Conservation (phyloP, 2,888 invertebrate genomes). For the Rhagonycha fulva region DNA sequence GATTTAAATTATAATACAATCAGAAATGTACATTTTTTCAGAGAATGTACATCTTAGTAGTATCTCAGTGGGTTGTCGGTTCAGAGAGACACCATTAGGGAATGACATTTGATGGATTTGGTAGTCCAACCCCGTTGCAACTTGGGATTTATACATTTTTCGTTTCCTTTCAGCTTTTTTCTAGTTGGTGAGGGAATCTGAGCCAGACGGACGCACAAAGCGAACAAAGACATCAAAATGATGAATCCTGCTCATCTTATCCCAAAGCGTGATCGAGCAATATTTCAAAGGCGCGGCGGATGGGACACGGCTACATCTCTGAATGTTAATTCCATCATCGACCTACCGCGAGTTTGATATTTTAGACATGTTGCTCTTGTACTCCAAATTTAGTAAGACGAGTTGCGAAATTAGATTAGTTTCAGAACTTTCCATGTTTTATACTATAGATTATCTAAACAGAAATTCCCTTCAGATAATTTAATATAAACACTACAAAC, state of each 20-base stretch:
- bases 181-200: constrained; percentile 40
- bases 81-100: constrained; percentile 51
- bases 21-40: constrained; percentile 10
- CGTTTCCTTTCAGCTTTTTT: constrained; percentile 50
- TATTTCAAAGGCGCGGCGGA: constrained; percentile 54
- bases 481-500: constrained; percentile 5
- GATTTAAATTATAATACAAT: constrained; percentile 19
- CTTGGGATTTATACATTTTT: constrained; percentile 53
- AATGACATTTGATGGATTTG: constrained; percentile 54
- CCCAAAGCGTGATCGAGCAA: constrained; percentile 58
- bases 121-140: constrained; percentile 50
- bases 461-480: constrained; percentile 9
- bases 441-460: constrained; percentile 15
- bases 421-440: constrained; percentile 16
- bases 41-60: constrained; percentile 27
- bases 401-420: constrained; percentile 30
- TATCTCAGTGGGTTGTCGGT: constrained; percentile 39
- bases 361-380: constrained; percentile 31
- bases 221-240: constrained; percentile 60
- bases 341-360: constrained; percentile 41
- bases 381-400: constrained; percentile 23
- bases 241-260: constrained; percentile 59
- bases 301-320: constrained; percentile 53
- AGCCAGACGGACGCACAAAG: constrained; percentile 48
- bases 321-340: constrained; percentile 56